These are phyloP conservation scores for Diadumene lineata DNA, from an alignment of 92 coral and sea anemone species.

Conservation along the genomic window DNA sequence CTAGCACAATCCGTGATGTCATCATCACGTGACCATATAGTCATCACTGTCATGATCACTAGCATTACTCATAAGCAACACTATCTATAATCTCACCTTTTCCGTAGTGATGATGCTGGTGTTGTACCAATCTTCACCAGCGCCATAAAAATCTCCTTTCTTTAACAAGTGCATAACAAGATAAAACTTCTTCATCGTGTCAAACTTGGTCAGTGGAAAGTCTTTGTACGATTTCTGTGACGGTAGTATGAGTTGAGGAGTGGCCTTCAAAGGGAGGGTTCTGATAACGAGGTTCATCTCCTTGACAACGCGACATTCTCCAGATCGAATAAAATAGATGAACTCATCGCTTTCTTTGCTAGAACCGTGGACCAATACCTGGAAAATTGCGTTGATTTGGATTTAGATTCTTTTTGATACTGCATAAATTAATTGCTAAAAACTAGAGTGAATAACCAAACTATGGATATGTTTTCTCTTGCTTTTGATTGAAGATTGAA, in stretches of 20 bases:
- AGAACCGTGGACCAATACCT: slow-evolving; percentile 64
- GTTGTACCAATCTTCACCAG: slow-evolving; percentile 73
- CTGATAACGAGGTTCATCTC: slow-evolving; percentile 76
- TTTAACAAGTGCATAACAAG: slow-evolving; percentile 58
- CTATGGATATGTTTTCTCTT: no score
- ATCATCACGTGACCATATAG: background rate
- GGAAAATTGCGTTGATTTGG: background rate
- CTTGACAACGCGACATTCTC: slow-evolving; percentile 80
- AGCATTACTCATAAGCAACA: background rate
- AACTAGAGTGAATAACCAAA: no score
- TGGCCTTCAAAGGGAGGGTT: slow-evolving; percentile 53
- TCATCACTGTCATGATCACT: background rate
- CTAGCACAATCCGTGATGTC: background rate
- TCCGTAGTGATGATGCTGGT: slow-evolving; percentile 68
- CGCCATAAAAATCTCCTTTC: slow-evolving; percentile 82
- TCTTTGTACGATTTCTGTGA: slow-evolving; percentile 23
- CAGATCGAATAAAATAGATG: slow-evolving; percentile 78
- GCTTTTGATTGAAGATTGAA: no score
- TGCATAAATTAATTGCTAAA: no score
- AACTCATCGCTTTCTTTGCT: slow-evolving; percentile 55
- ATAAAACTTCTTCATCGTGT: slow-evolving; percentile 53
- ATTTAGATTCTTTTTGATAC: background rate
- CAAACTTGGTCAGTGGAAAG: slow-evolving; percentile 44
- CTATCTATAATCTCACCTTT: slow-evolving; percentile 48
- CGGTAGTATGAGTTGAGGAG: slow-evolving; percentile 67